Evolutionary conservation across 2,888 invertebrate genomes (phyloP).

Genomic region (Aspidapion aeneum): DNA sequence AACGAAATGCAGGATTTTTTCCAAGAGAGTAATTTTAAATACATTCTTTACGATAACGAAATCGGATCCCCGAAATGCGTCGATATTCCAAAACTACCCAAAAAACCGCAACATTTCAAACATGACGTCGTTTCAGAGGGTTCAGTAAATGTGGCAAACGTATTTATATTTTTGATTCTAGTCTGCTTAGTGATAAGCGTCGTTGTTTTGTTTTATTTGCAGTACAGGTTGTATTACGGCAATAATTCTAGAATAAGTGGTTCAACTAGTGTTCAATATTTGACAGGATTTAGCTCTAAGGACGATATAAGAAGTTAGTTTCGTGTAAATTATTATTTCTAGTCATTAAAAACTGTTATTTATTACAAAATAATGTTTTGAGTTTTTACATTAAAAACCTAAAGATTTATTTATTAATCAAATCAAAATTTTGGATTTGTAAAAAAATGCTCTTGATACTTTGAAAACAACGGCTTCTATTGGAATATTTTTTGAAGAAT

Average conservation of each 20-base stretch:
- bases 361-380: too few relatives aligned
- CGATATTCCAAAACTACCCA: slow-evolving; percentile 20
- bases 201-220: slow-evolving; percentile 37
- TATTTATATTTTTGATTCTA: slow-evolving; percentile 33
- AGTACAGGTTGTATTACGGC: slow-evolving; percentile 21
- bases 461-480: too few relatives aligned
- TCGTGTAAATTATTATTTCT: too few relatives aligned
- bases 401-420: too few relatives aligned
- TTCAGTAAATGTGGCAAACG: slow-evolving; percentile 23
- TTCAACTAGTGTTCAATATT: neutral
- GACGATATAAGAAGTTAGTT: too few relatives aligned
- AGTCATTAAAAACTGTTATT: too few relatives aligned
- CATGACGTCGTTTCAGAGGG: neutral
- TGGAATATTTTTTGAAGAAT: slow-evolving; percentile 39
- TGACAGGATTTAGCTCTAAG: neutral
- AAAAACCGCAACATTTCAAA: neutral
- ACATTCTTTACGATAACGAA: slow-evolving; percentile 31
- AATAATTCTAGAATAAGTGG: neutral
- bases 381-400: too few relatives aligned
- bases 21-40: slow-evolving; percentile 40
- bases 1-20: slow-evolving; percentile 41
- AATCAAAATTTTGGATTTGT: too few relatives aligned
- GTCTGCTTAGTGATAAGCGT: slow-evolving; percentile 33
- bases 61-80: slow-evolving; percentile 31
- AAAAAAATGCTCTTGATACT: too few relatives aligned